Base-by-base conservation (phyloP, 1,140 invertebrate species). In the Gryon sp. region DNA sequence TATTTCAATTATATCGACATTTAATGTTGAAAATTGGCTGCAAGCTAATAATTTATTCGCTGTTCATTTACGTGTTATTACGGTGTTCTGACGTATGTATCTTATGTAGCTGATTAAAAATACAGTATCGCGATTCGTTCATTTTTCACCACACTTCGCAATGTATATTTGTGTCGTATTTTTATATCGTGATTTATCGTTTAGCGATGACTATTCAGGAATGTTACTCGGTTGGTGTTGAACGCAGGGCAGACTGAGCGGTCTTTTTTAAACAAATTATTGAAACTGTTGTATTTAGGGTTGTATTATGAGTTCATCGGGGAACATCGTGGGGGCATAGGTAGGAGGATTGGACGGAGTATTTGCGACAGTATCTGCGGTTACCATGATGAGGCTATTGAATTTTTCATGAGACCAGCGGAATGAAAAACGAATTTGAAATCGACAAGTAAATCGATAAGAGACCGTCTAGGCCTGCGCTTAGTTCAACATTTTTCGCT, bases 341-440 rank as follows among this genome's bases (percentile, higher is more conserved):
- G 8, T 30, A 19, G 7, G 3, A 41, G 36, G 24, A n/a, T n/a
- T n/a, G 18, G 36, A 1, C 9, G 4, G 57, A 4, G 9, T 28
- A 38, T 26, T 62, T 22, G 36, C 24, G 46, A 53, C 28, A 34
- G 15, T 24, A 34, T 66, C 45, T 46, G 63, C 52, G 65, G 48
- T 45, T 55, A 20, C 20, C 43, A 20, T 26, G 59, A 66, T 45
- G 34, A 65, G 45, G 20, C 40, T 62, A 16, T 36, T 75, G 70
- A 41, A 75, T 75, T 38, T 75, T 75, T 75, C 70, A 75, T 55
- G 46, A 63, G 60, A 12, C 50, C 32, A 43, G 24, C 55, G 46
- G 40, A 72, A 63, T 60, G 69, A 52, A 36, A 52, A 59, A 41
- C 60, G 69, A 65, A 65, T 65, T 57, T 30, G 32, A 48, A 72